These are phyloP conservation scores for Psittacula echo DNA, from an alignment of 2,797 vertebrate species.

Conservation along the genomic window DNA sequence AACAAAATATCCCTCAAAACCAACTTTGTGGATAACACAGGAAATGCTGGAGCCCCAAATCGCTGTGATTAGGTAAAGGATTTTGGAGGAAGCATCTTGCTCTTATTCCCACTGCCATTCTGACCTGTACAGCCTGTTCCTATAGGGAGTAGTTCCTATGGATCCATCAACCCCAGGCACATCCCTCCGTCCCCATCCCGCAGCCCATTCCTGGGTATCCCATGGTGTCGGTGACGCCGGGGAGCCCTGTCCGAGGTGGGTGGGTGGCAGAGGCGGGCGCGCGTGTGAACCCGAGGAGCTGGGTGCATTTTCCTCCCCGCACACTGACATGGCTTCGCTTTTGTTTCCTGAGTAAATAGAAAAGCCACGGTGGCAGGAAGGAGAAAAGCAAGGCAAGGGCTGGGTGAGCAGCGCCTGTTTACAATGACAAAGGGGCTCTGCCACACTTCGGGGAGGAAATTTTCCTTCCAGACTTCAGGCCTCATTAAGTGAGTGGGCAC, in stretches of 20 bases:
- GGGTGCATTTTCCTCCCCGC: background rate
- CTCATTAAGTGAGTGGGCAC: conserved; percentile 88
- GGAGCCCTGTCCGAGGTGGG: background rate
- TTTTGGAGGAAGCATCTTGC: background rate
- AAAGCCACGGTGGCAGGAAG: conserved; percentile 79
- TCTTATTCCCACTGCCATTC: background rate
- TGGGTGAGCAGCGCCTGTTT: conserved; percentile 85
- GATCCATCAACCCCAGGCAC: fast-evolving
- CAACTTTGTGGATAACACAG: fast-evolving
- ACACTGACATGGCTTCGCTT: conserved; percentile 55
- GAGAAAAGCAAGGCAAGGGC: conserved; percentile 60
- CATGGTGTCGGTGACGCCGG: fast-evolving
- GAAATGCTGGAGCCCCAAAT: background rate
- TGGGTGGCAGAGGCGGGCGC: background rate
- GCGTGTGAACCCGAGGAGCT: background rate
- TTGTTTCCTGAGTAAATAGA: conserved; percentile 79
- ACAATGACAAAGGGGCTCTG: conserved; percentile 90
- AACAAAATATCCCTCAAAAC: background rate
- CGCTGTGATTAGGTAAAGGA: fast-evolving
- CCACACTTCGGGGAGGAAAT: conserved; percentile 95
- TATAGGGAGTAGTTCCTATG: fast-evolving
- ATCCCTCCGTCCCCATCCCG: background rate
- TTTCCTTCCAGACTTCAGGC: conserved; percentile 85
- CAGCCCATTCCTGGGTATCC: fast-evolving
- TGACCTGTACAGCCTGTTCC: fast-evolving